These are phyloP conservation scores for Ianthella basta DNA, from an alignment of 37 sponge, comb jelly and placozoan genomes.

Conservation along the genomic window DNA sequence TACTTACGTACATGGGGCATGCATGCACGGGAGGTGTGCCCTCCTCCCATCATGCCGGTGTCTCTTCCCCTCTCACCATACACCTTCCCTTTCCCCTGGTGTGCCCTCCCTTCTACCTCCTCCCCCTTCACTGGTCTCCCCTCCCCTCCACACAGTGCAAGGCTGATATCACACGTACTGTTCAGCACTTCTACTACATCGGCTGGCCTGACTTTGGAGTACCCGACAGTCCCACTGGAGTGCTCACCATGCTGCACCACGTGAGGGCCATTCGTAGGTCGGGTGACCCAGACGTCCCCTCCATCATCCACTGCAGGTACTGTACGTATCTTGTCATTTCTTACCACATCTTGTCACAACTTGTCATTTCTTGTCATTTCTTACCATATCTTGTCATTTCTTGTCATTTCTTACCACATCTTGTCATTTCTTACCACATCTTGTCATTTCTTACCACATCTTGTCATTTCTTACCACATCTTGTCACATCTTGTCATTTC, in stretches of 20 bases:
- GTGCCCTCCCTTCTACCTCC: background rate
- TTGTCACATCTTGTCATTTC: no score
- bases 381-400: no score
- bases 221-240: conserved; percentile 57
- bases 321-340: background rate
- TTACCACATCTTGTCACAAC: no score
- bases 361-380: no score
- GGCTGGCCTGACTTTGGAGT: conserved; percentile 88
- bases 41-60: no score
- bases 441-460: no score
- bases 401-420: no score
- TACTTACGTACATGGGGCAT: no score
- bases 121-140: background rate
- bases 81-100: background rate
- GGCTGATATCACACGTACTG: background rate
- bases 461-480: no score
- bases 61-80: background rate
- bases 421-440: no score
- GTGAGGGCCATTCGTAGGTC: conserved; percentile 37
- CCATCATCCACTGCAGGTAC: conserved; percentile 84
- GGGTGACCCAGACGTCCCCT: conserved; percentile 44
- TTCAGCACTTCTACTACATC: conserved; percentile 68
- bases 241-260: conserved; percentile 61
- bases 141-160: background rate
- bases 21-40: conserved; percentile 91